Conservation (phyloP, 2,888 invertebrate species). For the Acanthopleura granulata region DNA sequence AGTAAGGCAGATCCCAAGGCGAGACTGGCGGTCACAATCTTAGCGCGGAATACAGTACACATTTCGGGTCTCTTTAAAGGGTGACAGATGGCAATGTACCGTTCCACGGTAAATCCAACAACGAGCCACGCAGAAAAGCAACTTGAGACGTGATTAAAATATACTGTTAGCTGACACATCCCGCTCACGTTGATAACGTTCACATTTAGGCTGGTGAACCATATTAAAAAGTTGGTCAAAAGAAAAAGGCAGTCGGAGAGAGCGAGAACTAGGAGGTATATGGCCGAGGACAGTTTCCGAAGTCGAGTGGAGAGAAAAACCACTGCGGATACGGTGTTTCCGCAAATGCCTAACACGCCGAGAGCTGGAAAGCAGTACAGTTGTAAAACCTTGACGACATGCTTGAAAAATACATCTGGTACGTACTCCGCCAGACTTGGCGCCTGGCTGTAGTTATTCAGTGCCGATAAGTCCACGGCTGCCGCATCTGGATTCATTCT, state of each 20-base stretch:
- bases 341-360: neutral
- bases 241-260: conserved; percentile 1
- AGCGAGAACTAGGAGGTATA: conserved; percentile 13
- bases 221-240: conserved; percentile 4
- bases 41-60: conserved; percentile 19
- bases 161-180: conserved; percentile 6
- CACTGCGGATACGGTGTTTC: conserved; percentile 4
- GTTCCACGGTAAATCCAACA: conserved; percentile 21
- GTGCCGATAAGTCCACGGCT: no score
- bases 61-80: conserved; percentile 11
- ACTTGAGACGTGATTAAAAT: conserved; percentile 14
- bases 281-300: conserved; percentile 3
- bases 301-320: conserved; percentile 20
- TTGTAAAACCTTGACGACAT: neutral
- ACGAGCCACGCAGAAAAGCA: conserved; percentile 15
- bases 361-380: conserved; percentile 12
- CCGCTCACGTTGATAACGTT: neutral
- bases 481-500: no score
- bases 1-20: neutral
- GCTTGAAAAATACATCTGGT: conserved; percentile 14
- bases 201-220: conserved; percentile 4
- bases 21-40: neutral
- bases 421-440: neutral
- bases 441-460: no score
- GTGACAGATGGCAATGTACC: conserved; percentile 17